A percentile compares a stretch with the other conserved stretches of the same genome.
Evolutionary conservation across 2,888 invertebrate species (phyloP).

Genomic region (Nephrotoma flavescens): DNA sequence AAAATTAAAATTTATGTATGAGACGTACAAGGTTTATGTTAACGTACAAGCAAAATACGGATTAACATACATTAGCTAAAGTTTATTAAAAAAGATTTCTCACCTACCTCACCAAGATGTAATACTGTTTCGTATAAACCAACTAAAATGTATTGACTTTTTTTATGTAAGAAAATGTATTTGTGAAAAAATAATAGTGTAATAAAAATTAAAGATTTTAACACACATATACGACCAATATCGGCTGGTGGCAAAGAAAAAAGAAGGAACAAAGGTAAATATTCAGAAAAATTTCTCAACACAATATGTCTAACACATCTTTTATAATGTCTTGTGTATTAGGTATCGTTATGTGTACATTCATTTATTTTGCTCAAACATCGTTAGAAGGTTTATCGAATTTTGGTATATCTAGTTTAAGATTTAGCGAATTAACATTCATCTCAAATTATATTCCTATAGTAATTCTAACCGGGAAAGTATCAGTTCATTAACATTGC

Average conservation of each 20-base stretch:
- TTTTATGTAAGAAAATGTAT: background rate
- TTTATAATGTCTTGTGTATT: background rate
- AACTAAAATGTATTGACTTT: background rate
- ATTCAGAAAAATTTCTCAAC: background rate
- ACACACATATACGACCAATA: background rate
- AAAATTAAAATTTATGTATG: background rate
- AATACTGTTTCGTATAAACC: background rate
- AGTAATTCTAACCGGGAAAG: too few species aligned
- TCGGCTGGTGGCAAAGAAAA: background rate
- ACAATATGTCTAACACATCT: background rate
- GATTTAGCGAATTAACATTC: background rate
- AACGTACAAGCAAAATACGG: background rate
- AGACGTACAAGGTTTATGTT: background rate
- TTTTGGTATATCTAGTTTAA: background rate
- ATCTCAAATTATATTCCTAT: background rate
- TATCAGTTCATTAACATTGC: background rate
- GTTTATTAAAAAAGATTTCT: background rate
- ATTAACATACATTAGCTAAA: background rate
- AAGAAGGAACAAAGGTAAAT: background rate
- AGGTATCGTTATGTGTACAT: background rate
- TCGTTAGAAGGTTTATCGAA: background rate
- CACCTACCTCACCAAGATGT: background rate
- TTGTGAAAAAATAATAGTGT: background rate
- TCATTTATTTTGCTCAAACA: background rate
- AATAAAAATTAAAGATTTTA: background rate